Base-by-base conservation (phyloP, 2,113 vertebrate genomes). In the Hylia prasina region DNA sequence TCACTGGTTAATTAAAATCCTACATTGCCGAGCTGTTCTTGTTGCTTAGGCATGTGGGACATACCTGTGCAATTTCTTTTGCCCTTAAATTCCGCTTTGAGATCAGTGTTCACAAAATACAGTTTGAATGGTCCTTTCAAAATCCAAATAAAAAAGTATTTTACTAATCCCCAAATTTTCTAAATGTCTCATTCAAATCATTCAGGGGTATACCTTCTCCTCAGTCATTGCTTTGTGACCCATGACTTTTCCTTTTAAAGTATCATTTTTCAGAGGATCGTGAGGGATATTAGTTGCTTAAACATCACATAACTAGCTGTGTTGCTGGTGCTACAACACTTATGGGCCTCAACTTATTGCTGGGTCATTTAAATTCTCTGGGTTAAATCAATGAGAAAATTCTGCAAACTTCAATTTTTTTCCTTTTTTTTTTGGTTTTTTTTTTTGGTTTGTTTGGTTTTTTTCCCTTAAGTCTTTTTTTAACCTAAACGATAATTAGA, bases 361-460 rank as follows among this genome's bases (percentile, higher is more conserved):
- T 78, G 37, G 10, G 19, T 82, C 25, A 70, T 11, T 50, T 68
- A 17, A 86, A 5, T 93, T 77, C 17, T 71, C 63, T 71, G n/a
- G 39, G 17, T 70, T 93, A 89, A 93, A 91, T 9, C 33, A 51
- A 54, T 37, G 24, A 79, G 30, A 33, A 88, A 90, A 66, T 4
- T 33, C 16, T 72, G 42, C 8, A 79, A 83, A 31, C 0, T 0
- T 31, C 37, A 40, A 11, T 48, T 1, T 31, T 47, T 45, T 9
- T 20, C 23, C 3, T 19, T 47, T 4, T 19, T 17, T 11, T 15
- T 22, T n/a, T 8, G n/a, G n/a, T 56, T 23, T 27, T 23, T 54
- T 70, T 48, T 48, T 48, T 28, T 51, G n/a, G n/a, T n/a, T n/a
- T n/a, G n/a, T 27, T 51, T 51, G 15, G 15, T 37, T 30, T 10